Base-by-base conservation (phyloP, 2,113 vertebrate species). In the Amazona vittata region DNA sequence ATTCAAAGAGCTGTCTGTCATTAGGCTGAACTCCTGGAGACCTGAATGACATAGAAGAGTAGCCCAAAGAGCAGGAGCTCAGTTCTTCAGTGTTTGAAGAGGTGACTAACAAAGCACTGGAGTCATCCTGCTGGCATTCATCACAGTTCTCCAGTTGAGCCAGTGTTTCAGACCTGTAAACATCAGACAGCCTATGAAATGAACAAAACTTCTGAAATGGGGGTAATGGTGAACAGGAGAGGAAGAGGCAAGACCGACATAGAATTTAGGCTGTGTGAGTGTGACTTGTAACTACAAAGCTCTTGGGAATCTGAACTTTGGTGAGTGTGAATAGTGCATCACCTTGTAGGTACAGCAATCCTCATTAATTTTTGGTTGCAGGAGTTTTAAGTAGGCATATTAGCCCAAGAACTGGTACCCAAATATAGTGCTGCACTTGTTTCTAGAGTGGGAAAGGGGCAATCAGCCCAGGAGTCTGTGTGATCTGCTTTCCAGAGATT, bases 41-140 rank as follows among this genome's bases (percentile, higher is more conserved):
- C 7, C 13, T n/a, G 16, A 64, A 60, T 13, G 39, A 15, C 6
- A 5, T 6, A 49, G 8, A 0, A 49, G 31, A 12, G 25, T 17
- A 21, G 29, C 57, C 35, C 59, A 65, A 64, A 64, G 63, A 43
- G 39, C 65, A 76, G 57, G 25, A 73, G 25, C 29, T 64, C 26
- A 15, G 26, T 1, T 83, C 15, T 53, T 53, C 3, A 3, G 1
- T 1, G 2, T 46, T 15, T 3, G 1, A 7, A 35, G 50, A 31
- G 6, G 11, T 50, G 17, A 19, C 25, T 53, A 20, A 10, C 28
- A 62, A 21, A 31, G 28, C 22, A 28, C 65, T 41, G 60, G 31
- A 41, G 31, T 63, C n/a, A n/a, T 16, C 13, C n/a, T 44, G 18
- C 5, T 55, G 44, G 6, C 15, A 14, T 55, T 43, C 43, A 21